Conservation (phyloP, 30 jellyfish, hydroid and myxozoan genomes). For the Morbakka virulenta region DNA sequence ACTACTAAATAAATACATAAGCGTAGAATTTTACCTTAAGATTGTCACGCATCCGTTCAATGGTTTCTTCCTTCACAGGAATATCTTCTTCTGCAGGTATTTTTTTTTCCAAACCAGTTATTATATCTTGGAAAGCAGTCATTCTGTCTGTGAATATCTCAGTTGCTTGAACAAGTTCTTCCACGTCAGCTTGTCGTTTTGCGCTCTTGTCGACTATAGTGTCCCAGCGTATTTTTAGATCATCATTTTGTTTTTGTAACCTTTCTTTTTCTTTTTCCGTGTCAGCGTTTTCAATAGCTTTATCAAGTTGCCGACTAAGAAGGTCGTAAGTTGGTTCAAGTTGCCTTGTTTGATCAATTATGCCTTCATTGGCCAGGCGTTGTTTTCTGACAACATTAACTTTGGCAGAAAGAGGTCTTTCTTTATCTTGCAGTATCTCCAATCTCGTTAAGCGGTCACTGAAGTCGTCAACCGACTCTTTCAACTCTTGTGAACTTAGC, state of each 20-base stretch:
- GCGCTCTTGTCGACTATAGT: constrained; percentile 12
- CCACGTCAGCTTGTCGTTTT: constrained; percentile 23
- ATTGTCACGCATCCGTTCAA: constrained; percentile 16
- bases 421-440: constrained; percentile 51
- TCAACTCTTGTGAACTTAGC: constrained; percentile 40
- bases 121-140: constrained; percentile 39
- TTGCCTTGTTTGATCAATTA: constrained; percentile 45
- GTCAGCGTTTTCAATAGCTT: constrained; percentile 29
- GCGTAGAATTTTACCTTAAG: constrained; percentile 31
- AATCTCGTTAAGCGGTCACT: constrained; percentile 44
- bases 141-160: constrained; percentile 15
- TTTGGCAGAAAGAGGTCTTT: constrained; percentile 72
- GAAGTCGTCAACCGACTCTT: constrained; percentile 67
- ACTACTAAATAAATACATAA: too few species aligned
- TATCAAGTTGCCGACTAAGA: constrained; percentile 49
- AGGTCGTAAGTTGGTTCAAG: constrained; percentile 33
- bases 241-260: constrained; percentile 31
- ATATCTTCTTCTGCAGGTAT: too few species aligned
- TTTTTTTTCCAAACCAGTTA: constrained; percentile 45
- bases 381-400: constrained; percentile 66
- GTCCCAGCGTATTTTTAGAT: constrained; percentile 49
- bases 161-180: constrained; percentile 53
- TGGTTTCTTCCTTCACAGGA: not conserved
- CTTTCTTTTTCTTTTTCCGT: constrained; percentile 47
- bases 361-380: constrained; percentile 20